Evolutionary conservation across 2,113 vertebrate genomes (phyloP).

Genomic region (Neogobius melanostomus): DNA sequence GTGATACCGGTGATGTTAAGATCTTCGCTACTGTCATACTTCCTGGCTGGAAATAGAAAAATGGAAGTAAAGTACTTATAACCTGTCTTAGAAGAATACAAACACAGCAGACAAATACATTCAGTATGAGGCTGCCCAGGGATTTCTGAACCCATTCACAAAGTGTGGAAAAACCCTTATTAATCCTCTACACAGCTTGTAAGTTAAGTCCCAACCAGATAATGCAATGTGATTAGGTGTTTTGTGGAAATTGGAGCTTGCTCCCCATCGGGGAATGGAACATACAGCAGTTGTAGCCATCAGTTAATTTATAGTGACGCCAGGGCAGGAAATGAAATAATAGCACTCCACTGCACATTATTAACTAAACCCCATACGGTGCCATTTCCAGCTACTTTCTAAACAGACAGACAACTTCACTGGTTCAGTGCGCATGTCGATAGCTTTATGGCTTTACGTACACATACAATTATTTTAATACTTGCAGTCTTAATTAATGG

Average conservation of each 20-base stretch:
- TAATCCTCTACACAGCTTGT: constrained; percentile 25
- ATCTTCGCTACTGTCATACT: constrained; percentile 93
- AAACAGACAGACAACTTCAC: constrained; percentile 41
- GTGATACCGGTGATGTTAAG: constrained; percentile 95
- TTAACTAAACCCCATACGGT: constrained; percentile 35
- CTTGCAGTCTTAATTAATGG: too few species aligned
- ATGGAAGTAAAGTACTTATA: constrained; percentile 40
- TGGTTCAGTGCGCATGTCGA: constrained; percentile 48
- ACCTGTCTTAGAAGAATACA: constrained; percentile 37
- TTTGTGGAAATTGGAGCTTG: constrained; percentile 33
- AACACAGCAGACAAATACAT: constrained; percentile 19
- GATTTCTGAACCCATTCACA: constrained; percentile 13
- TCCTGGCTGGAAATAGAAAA: constrained; percentile 82
- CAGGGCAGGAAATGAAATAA: constrained; percentile 43
- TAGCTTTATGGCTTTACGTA: constrained; percentile 24
- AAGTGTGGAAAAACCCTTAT: constrained; percentile 26
- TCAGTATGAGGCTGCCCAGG: not conserved
- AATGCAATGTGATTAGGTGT: constrained; percentile 29
- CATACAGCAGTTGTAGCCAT: constrained; percentile 33
- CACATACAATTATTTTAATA: too few species aligned
- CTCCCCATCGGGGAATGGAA: constrained; percentile 28
- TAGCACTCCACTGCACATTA: constrained; percentile 43
- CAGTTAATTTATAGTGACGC: constrained; percentile 41
- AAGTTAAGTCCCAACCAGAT: constrained; percentile 22
- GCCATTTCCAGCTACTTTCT: constrained; percentile 40